A percentile compares a stretch with the other conserved stretches of the same genome.
phyloP scores from a whole-genome alignment of 64 coral and sea anemone species.

The Actinia equina region DNA sequence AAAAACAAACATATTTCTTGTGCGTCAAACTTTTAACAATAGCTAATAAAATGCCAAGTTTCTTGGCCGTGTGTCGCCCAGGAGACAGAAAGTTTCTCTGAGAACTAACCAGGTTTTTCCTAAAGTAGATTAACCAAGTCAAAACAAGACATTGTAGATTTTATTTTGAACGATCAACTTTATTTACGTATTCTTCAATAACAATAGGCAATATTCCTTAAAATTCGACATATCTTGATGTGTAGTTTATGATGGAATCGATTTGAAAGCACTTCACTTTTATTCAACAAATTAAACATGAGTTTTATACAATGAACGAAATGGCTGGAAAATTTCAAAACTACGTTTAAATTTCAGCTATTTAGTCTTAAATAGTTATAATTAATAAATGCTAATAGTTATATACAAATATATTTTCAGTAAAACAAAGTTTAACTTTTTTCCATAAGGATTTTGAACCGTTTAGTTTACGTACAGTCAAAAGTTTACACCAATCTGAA shows the following conservation, averaged over 20 bases:
- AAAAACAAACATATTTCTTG: neutral
- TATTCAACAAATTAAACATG: neutral
- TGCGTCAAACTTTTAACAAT: neutral
- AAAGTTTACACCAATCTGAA: too few species aligned
- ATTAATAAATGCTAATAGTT: too few species aligned
- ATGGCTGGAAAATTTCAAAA: too few species aligned
- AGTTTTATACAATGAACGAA: too few species aligned
- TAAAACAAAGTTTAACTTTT: too few species aligned
- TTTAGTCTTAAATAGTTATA: too few species aligned
- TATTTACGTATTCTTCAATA: constrained; percentile 19
- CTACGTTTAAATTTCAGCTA: too few species aligned
- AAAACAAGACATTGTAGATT: neutral
- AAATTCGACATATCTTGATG: neutral
- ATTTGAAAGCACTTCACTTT: neutral
- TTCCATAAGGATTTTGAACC: neutral
- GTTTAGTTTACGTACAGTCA: too few species aligned
- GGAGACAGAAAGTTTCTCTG: neutral
- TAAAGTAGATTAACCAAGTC: neutral
- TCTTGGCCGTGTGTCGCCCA: neutral
- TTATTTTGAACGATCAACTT: neutral
- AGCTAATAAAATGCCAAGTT: constrained; percentile 21
- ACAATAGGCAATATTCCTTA: neutral
- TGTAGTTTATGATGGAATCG: neutral
- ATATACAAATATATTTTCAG: too few species aligned
- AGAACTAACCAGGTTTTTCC: neutral